phyloP scores from a whole-genome alignment of 1,140 invertebrate genomes.

The Lasioglossum baleicum region DNA sequence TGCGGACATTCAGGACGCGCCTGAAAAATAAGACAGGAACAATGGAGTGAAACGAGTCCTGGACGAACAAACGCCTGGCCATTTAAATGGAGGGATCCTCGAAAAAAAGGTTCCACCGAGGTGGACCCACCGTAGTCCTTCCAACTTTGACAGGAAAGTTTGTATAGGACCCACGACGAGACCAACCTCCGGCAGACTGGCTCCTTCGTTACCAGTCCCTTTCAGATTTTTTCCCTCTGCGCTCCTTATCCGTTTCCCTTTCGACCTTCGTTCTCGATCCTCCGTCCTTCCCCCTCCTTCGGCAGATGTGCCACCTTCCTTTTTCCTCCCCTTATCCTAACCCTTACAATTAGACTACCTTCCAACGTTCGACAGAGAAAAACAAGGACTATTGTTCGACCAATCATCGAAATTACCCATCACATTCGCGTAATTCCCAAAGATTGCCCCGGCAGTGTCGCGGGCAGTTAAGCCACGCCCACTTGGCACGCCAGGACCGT shows the following conservation, averaged over 20 bases:
- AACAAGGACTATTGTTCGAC: constrained; percentile 36
- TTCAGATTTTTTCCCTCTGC: constrained; percentile 37
- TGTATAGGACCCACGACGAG: constrained; percentile 60
- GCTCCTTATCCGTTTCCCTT: constrained; percentile 16
- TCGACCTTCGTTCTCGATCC: constrained; percentile 8
- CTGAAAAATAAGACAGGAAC: constrained; percentile 70
- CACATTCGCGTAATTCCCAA: not conserved
- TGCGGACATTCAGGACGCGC: constrained; percentile 62
- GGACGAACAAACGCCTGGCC: constrained; percentile 63
- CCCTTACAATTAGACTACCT: constrained; percentile 56
- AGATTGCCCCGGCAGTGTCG: no score
- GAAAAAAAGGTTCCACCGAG: constrained; percentile 51
- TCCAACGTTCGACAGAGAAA: constrained; percentile 51
- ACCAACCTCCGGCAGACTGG: constrained; percentile 20
- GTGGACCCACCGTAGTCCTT: constrained; percentile 53
- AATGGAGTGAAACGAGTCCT: constrained; percentile 66
- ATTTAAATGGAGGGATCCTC: constrained; percentile 66
- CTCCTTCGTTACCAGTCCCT: constrained; percentile 45
- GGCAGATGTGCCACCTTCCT: constrained; percentile 64
- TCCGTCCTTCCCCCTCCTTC: constrained; percentile 40
- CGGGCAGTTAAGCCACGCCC: no score
- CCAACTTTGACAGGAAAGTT: constrained; percentile 58
- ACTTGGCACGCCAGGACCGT: no score
- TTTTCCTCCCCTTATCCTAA: constrained; percentile 6
- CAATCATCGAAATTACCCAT: constrained; percentile 20